A percentile compares a stretch with the other conserved stretches of the same genome.
phyloP scores from a whole-genome alignment of 2,888 invertebrate genomes.

The Euzophera pinguis region DNA sequence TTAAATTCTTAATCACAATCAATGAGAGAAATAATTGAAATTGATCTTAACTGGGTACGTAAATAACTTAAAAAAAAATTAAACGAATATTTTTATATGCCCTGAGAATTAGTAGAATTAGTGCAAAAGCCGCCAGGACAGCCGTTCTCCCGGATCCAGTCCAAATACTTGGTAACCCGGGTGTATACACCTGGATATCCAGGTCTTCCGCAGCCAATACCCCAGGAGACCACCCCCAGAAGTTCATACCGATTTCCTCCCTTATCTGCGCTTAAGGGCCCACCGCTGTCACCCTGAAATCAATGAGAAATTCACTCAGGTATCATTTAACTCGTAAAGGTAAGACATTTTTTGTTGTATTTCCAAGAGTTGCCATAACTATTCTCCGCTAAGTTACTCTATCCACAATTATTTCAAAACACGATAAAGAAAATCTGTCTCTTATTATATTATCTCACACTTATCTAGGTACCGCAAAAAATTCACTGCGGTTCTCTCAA shows the following conservation, averaged over 20 bases:
- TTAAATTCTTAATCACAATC: no score
- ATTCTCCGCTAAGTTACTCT: no score
- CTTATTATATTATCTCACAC: no score
- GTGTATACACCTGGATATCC: slow-evolving; percentile 94
- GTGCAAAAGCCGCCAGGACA: slow-evolving; percentile 58
- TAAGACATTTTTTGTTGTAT: no score
- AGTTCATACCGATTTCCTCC: slow-evolving; percentile 85
- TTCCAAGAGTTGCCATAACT: no score
- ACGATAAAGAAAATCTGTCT: no score
- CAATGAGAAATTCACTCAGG: slow-evolving; percentile 4
- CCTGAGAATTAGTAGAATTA: slow-evolving; percentile 1
- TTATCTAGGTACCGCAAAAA: no score
- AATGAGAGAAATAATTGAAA: no score
- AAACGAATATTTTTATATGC: neutral
- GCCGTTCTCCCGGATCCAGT: slow-evolving; percentile 89
- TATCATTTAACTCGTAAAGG: neutral
- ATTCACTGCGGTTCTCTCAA: no score
- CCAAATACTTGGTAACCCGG: slow-evolving; percentile 87
- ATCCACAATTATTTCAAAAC: no score
- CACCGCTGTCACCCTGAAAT: slow-evolving; percentile 87
- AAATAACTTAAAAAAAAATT: neutral
- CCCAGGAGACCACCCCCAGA: slow-evolving; percentile 91
- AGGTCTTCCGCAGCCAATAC: slow-evolving; percentile 90
- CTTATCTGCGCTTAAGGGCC: slow-evolving; percentile 85
- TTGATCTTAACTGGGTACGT: no score